phyloP scores from a whole-genome alignment of 2,888 invertebrate genomes.

The Acleris literana region DNA sequence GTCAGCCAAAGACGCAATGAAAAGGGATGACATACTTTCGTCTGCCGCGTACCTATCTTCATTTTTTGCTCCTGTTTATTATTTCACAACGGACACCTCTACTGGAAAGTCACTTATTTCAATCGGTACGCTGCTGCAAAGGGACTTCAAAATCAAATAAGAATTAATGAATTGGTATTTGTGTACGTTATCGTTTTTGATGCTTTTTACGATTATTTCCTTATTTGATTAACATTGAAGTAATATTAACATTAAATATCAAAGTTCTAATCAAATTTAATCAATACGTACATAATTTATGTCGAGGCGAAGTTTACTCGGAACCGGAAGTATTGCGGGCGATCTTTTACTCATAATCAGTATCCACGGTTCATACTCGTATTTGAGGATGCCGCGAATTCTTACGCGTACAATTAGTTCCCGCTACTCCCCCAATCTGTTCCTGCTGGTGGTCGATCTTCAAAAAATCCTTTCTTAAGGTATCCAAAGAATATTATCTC shows the following conservation, averaged over 20 bases:
- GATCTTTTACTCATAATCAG: no score
- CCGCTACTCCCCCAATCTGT: no score
- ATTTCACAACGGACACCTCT: conserved; percentile 14
- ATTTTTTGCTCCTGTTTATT: conserved; percentile 45
- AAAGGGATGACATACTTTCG: conserved; percentile 69
- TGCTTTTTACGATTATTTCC: conserved; percentile 9
- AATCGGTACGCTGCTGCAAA: conserved; percentile 3
- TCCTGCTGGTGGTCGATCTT: no score
- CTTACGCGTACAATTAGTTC: no score
- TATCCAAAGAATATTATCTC: no score
- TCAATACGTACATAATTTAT: background rate
- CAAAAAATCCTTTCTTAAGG: no score
- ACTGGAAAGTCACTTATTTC: background rate
- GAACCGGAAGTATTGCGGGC: no score
- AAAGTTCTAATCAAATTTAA: background rate
- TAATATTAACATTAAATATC: conserved; percentile 6
- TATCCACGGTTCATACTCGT: no score
- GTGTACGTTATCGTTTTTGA: conserved; percentile 5
- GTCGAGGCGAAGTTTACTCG: no score
- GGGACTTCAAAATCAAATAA: conserved; percentile 1
- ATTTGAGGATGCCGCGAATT: no score
- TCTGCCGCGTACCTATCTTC: conserved; percentile 45
- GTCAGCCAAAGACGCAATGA: conserved; percentile 46
- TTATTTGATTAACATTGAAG: background rate
- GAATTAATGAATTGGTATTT: conserved; percentile 1